Conservation (phyloP, 2,797 vertebrate species). For the Anas flavirostris region DNA sequence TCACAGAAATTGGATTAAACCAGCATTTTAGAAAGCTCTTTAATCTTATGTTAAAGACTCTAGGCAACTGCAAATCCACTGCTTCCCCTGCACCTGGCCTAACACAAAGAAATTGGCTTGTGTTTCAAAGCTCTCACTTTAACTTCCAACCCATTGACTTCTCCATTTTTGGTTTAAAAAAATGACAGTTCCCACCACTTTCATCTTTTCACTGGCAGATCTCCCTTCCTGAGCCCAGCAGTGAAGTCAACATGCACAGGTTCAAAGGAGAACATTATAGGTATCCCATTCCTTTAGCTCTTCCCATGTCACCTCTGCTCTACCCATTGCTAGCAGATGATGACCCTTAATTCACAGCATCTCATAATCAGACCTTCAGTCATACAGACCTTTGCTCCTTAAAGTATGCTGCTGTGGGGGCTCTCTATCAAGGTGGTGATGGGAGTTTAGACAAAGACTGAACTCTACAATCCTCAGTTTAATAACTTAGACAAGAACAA, state of each 20-base stretch:
- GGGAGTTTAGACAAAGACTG: neutral
- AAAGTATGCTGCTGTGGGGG: neutral
- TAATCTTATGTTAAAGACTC: constrained; percentile 47
- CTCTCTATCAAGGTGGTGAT: neutral
- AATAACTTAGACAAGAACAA: neutral
- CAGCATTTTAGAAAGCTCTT: constrained; percentile 55
- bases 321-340: neutral
- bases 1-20: constrained; percentile 66
- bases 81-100: neutral
- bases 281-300: neutral
- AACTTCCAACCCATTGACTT: neutral
- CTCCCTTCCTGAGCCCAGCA: neutral
- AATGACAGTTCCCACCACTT: neutral
- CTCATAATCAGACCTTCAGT: neutral
- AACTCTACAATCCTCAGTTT: neutral
- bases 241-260: neutral
- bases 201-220: neutral
- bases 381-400: neutral
- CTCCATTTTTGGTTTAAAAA: neutral
- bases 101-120: neutral
- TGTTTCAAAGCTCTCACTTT: neutral
- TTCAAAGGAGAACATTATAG: neutral
- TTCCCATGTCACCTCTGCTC: neutral
- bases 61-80: constrained; percentile 24
- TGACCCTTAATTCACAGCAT: neutral